Conservation (phyloP, 2,888 invertebrate genomes). For the Boloria euphrosyne region DNA sequence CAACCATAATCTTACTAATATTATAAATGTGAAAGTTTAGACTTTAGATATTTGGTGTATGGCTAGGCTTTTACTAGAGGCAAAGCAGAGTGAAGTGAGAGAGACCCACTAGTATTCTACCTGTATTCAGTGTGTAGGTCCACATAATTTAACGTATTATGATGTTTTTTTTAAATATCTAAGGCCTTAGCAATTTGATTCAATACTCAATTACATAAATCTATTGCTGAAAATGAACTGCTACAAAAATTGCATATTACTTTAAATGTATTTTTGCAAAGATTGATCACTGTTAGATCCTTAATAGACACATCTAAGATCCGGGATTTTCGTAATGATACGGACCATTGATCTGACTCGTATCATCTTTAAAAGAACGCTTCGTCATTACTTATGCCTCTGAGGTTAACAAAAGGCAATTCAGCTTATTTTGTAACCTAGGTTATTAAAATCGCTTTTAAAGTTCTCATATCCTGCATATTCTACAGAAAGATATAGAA, state of each 20-base stretch:
- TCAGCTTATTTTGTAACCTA: conserved; percentile 17
- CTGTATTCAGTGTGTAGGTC: too few species aligned
- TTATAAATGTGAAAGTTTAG: too few species aligned
- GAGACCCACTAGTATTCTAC: too few species aligned
- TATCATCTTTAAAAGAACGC: conserved; percentile 44
- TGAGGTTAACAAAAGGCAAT: conserved; percentile 27
- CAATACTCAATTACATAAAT: too few species aligned
- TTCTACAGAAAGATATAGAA: background rate
- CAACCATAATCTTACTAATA: too few species aligned
- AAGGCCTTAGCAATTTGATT: too few species aligned
- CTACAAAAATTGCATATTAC: conserved; percentile 11
- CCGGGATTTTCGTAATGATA: conserved; percentile 59
- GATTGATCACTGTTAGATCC: conserved; percentile 41
- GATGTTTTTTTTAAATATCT: too few species aligned
- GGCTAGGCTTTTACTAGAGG: too few species aligned
- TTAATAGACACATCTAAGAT: conserved; percentile 46
- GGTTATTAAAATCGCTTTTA: conserved; percentile 3
- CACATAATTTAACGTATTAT: too few species aligned
- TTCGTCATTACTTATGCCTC: conserved; percentile 39
- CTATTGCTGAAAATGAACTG: background rate
- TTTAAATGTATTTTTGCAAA: conserved; percentile 19
- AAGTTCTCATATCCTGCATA: background rate
- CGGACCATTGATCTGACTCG: conserved; percentile 60
- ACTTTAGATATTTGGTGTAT: too few species aligned
- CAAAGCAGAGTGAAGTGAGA: too few species aligned